Evolutionary conservation across 2,113 vertebrate genomes (phyloP).

Genomic region (Mirza zaza): DNA sequence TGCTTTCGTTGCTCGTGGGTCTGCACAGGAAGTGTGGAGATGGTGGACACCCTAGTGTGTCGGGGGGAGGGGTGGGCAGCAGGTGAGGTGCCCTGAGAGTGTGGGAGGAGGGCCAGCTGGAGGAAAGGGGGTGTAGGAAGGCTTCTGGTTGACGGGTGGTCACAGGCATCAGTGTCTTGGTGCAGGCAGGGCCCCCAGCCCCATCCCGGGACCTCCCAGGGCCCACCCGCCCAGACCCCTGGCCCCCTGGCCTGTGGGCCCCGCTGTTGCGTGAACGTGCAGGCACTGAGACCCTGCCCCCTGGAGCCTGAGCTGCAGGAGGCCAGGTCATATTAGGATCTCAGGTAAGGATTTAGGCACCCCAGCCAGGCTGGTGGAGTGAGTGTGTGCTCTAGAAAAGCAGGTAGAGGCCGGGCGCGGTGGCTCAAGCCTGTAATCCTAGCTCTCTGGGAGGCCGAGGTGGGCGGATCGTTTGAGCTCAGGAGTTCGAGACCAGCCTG

Average conservation of each 20-base stretch:
- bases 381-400: background rate
- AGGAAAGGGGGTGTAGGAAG: too few species aligned
- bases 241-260: fast-evolving
- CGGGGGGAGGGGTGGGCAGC: background rate
- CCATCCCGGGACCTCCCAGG: background rate
- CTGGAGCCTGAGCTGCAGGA: too few species aligned
- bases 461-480: too few species aligned
- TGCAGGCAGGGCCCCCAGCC: too few species aligned
- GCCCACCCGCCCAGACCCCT: background rate
- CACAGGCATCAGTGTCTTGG: background rate
- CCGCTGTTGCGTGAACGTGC: fast-evolving
- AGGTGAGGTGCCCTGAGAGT: background rate
- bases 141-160: too few species aligned
- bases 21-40: too few species aligned
- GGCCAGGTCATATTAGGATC: background rate
- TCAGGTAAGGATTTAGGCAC: background rate
- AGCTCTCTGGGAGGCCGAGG: too few species aligned
- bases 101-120: background rate
- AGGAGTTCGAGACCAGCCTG: too few species aligned
- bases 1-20: background rate
- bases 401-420: background rate
- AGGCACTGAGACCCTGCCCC: background rate
- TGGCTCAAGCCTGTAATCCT: too few species aligned
- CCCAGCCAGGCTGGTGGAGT: background rate
- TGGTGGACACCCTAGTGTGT: background rate